Evolutionary conservation across 2,797 vertebrate genomes (phyloP).

Genomic region (Gymnopithys bicolor): DNA sequence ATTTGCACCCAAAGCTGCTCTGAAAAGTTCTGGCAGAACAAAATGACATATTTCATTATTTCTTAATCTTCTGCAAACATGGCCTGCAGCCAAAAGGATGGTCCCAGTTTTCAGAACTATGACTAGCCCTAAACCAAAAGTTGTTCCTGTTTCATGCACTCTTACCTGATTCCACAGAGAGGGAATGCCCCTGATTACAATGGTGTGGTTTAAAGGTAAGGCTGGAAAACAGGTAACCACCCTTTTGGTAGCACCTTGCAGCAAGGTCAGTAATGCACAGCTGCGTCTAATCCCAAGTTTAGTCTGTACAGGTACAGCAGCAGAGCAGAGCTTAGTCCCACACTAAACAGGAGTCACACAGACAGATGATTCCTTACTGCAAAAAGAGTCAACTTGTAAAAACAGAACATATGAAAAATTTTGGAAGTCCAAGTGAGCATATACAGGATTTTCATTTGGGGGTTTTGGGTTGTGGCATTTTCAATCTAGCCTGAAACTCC

Average conservation of each 20-base stretch:
- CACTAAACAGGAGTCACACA: not conserved
- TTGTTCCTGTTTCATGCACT: not conserved
- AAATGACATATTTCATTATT: not conserved
- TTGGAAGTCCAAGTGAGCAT: not conserved
- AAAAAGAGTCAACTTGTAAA: not conserved
- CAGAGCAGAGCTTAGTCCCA: not conserved
- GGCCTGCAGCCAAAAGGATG: not conserved
- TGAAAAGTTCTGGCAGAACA: not conserved
- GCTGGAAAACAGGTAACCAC: not conserved
- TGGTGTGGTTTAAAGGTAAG: not conserved
- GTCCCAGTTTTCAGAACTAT: not conserved
- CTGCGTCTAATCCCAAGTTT: not conserved
- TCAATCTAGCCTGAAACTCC: not conserved
- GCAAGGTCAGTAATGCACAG: not conserved
- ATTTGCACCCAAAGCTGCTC: not conserved
- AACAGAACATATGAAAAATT: not conserved
- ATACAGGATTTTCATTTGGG: not conserved
- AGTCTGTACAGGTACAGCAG: not conserved
- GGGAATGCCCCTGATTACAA: not conserved
- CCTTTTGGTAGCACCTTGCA: not conserved
- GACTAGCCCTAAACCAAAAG: not conserved
- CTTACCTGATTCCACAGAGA: not conserved
- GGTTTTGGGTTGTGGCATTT: not conserved
- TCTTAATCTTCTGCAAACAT: not conserved
- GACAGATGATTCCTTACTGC: not conserved